Base-by-base conservation (phyloP, 2,888 invertebrate genomes). In the Polydrusus cervinus region DNA sequence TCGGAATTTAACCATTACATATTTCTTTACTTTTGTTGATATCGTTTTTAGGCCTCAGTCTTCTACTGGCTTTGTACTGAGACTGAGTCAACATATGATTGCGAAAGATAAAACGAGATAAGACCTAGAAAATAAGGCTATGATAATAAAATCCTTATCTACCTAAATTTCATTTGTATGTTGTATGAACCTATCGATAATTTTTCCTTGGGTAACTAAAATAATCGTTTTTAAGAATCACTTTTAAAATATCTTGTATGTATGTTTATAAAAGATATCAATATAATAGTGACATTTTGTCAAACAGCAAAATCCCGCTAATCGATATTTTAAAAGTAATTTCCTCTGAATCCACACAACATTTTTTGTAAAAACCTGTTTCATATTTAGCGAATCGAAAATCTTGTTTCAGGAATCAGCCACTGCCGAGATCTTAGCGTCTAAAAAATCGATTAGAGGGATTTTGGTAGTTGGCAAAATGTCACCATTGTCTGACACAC, bases 1-100 rank as follows among this genome's bases (percentile, higher is more conserved):
- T 0, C 38, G n/a, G 53, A 53, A 53, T 25, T 16, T 49, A 43
- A 40, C 38, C 13, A 57, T 69, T 69, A 60, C 69, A 69, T 70
- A 34, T 9, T 62, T 53, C 49, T 49, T 13, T 43, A 34, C 43
- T 1, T 49, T 38, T 43, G 47, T 51, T 62, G 53, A 43, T 71
- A 13, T 40, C 18, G 51, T 61, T 66, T 62, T 64, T 47, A 49
- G 30, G 43, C 47, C 38, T 40, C 40, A 7, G 53, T 34, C 30
- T 57, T 51, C 62, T 68, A 72, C 55, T 64, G 77, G 61, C 72
- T 75, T 70, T 75, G 76, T 75, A 79, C 79, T 75, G 76, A 68
- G 77, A 79, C 76, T 81, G 81, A 81, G 81, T 82, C 81, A 82
- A 82, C 80, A 81, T 18, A 16, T 70, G 55, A 74, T 74, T 68